Percentiles rank a stretch among this genome's conserved stretches.
These are phyloP conservation scores for Ooceraea biroi DNA, from an alignment of 1,140 invertebrate species.

Conservation along the genomic window DNA sequence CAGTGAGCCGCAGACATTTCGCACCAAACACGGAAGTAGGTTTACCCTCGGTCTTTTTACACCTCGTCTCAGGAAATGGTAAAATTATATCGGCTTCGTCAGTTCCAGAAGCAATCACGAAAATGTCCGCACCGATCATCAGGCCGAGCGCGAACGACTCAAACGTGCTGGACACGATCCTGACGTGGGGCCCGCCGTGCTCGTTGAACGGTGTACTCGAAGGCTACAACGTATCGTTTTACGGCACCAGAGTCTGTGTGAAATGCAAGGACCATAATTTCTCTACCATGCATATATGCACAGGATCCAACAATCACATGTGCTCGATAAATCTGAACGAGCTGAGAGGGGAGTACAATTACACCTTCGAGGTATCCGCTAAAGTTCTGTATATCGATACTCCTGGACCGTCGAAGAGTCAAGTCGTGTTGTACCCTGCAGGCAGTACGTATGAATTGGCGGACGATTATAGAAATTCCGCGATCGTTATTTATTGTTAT, in stretches of 20 bases:
- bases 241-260: constrained; percentile 72
- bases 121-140: constrained; percentile 67
- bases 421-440: constrained; percentile 75
- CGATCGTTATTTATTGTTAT: no score
- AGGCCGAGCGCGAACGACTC: constrained; percentile 62
- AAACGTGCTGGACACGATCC: constrained; percentile 74
- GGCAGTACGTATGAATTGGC: constrained; percentile 76
- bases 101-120: constrained; percentile 76
- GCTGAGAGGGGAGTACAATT: constrained; percentile 78
- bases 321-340: constrained; percentile 71
- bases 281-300: constrained; percentile 1
- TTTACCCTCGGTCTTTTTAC: not conserved
- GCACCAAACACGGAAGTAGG: constrained; percentile 67
- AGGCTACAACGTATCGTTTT: constrained; percentile 71
- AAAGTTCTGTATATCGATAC: constrained; percentile 64
- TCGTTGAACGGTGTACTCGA: constrained; percentile 75
- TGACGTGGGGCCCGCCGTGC: constrained; percentile 80
- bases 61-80: not conserved
- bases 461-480: not conserved
- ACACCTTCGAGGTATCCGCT: constrained; percentile 74
- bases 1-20: constrained; percentile 58
- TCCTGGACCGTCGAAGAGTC: constrained; percentile 57
- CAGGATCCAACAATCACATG: constrained; percentile 57
- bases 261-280: constrained; percentile 54
- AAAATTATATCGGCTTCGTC: constrained; percentile 15